Evolutionary conservation across 2,888 invertebrate genomes (phyloP).

Genomic region (Thera britannica): DNA sequence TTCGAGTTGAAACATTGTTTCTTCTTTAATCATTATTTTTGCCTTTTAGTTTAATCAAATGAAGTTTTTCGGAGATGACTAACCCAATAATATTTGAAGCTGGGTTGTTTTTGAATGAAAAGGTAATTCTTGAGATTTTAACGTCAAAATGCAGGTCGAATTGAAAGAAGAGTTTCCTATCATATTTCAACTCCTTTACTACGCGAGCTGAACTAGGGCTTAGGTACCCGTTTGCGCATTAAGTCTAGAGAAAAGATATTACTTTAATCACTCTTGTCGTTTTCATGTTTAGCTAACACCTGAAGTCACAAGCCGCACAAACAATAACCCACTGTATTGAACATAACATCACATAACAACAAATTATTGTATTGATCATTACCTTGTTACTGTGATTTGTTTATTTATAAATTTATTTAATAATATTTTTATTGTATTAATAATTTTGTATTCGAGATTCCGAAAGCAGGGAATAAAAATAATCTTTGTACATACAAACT

Average conservation of each 20-base stretch:
- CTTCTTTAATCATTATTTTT: no score
- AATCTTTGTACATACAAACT: slow-evolving; percentile 52
- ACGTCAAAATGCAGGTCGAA: neutral
- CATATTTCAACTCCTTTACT: neutral
- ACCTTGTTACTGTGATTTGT: slow-evolving; percentile 80
- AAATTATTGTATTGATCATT: slow-evolving; percentile 56
- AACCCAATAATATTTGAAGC: no score
- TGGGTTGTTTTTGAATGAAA: no score
- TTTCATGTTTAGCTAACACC: neutral
- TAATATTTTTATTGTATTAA: slow-evolving; percentile 45
- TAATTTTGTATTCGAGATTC: slow-evolving; percentile 67
- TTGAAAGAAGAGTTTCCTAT: neutral
- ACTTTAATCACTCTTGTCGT: slow-evolving; percentile 20
- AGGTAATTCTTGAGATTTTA: no score
- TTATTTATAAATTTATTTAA: slow-evolving; percentile 59
- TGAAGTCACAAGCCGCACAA: slow-evolving; percentile 30
- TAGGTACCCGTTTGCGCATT: neutral
- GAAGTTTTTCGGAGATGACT: no score
- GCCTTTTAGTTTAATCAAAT: no score
- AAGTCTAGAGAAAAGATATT: neutral
- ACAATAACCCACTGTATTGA: slow-evolving; percentile 48
- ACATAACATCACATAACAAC: slow-evolving; percentile 67
- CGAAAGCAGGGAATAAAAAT: slow-evolving; percentile 48
- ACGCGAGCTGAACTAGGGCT: neutral
- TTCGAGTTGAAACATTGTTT: neutral